Base-by-base conservation (phyloP, 2,797 vertebrate genomes). In the Eleutherodactylus coqui region DNA sequence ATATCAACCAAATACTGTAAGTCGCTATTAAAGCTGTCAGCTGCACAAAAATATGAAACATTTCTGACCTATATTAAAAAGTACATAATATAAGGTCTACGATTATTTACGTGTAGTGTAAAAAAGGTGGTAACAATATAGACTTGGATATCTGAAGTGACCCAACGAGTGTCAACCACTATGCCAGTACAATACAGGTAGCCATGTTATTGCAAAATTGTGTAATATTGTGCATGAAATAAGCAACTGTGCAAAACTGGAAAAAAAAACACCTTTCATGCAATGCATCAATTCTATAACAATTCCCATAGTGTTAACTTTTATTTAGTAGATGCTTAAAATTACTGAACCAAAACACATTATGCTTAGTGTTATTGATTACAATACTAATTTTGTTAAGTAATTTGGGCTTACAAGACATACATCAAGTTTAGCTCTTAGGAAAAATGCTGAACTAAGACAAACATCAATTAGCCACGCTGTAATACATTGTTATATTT, bases 311-410 rank as follows among this genome's bases (percentile, higher is more conserved):
- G 32, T 29, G 47, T 86, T 80, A 43, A 62, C 38, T 85, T 75
- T 80, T 38, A 80, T 85, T 85, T 85, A 85, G 67, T 75, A 62
- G 41, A 62, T 75, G 77, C 58, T 79, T 69, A 47, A 53, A 58
- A 75, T 86, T 75, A 81, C 69, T 75, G 70, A 81, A 86, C 67
- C 76, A 73, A 64, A 80, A 80, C 70, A 62, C 36, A 81, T 81
- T 86, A 86, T 75, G 60, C 79, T 86, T 81, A 86, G 70, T 53
- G 41, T 75, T 86, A 86, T 86, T 81, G 85, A 86, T 81, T 86
- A 80, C 84, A 86, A 86, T 86, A 81, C 78, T 75, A 81, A 81
- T 86, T 86, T 47, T 86, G 78, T 75, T 86, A 86, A 86, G 85
- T 86, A 75, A 86, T 81, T 85, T 64, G 69, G 62, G 64, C 77